Conservation (phyloP, 2,113 vertebrate species). For the Propithecus coquereli region DNA sequence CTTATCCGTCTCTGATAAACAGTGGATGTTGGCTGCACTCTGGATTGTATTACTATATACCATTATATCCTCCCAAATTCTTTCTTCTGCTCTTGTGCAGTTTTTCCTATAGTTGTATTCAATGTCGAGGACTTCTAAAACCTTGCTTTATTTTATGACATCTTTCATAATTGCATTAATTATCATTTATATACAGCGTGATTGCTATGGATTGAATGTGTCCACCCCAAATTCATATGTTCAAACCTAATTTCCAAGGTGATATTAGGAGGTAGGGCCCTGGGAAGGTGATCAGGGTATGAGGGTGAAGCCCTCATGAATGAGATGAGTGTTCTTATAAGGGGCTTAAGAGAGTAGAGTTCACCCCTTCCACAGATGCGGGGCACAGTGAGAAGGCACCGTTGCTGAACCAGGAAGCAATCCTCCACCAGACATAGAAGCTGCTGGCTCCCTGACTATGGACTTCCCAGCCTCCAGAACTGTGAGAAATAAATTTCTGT, state of each 20-base stretch:
- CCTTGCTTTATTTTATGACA: not conserved
- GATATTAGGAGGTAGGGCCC: not conserved
- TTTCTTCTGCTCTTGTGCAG: not conserved
- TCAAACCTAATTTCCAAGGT: not conserved
- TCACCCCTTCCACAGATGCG: not conserved
- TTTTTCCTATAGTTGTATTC: not conserved
- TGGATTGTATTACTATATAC: too few species aligned
- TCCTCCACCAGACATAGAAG: not conserved
- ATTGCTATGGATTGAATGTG: not conserved
- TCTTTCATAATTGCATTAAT: not conserved
- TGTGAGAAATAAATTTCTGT: not conserved
- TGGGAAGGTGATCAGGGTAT: rapidly evolving
- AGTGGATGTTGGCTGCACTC: not conserved
- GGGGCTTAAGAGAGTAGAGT: not conserved
- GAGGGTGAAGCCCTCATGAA: not conserved
- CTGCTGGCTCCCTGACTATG: not conserved
- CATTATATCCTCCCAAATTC: not conserved
- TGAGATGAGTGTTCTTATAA: not conserved
- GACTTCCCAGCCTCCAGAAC: not conserved
- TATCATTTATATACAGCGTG: not conserved
- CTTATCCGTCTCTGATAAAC: not conserved
- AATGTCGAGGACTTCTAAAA: not conserved
- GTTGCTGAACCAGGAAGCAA: not conserved
- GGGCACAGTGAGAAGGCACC: not conserved
- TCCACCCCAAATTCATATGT: not conserved